A percentile compares a stretch with the other conserved stretches of the same genome.
phyloP scores from a whole-genome alignment of 2,797 vertebrate species.

The Pelobates cultripes region DNA sequence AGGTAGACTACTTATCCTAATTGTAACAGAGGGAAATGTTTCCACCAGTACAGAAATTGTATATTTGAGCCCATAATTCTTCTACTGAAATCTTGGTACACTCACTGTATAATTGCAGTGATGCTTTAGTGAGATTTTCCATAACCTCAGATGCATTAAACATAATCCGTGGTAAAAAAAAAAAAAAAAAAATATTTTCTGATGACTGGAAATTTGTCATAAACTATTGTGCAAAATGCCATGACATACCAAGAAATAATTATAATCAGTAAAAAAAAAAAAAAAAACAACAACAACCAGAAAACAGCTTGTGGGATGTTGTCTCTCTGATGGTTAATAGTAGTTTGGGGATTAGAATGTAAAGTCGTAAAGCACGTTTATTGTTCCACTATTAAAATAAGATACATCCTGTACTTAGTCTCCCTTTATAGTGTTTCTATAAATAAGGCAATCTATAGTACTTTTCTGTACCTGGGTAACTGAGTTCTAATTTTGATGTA shows the following conservation, averaged over 20 bases:
- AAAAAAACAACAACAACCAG: slow-evolving; percentile 12
- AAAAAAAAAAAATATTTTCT: slow-evolving; percentile 48
- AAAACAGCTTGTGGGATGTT: slow-evolving; percentile 21
- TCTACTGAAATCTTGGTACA: background rate
- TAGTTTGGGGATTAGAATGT: slow-evolving; percentile 55
- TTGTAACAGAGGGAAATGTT: background rate
- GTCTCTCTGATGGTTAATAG: slow-evolving; percentile 60
- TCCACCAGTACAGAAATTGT: background rate
- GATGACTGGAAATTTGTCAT: slow-evolving; percentile 55
- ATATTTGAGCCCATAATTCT: background rate
- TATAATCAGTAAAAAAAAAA: slow-evolving; percentile 47
- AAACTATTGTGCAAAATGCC: slow-evolving; percentile 48
- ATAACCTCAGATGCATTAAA: slow-evolving; percentile 16
- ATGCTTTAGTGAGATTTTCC: slow-evolving; percentile 9
- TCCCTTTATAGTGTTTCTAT: slow-evolving; percentile 59
- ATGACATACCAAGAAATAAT: slow-evolving; percentile 57
- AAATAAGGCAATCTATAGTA: slow-evolving; percentile 67
- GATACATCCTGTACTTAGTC: slow-evolving; percentile 48
- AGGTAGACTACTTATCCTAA: slow-evolving; percentile 3
- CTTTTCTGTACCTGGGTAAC: slow-evolving; percentile 61
- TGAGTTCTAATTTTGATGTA: slow-evolving; percentile 47
- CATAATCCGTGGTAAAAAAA: slow-evolving; percentile 56
- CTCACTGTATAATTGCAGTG: slow-evolving; percentile 8
- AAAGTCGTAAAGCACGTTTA: slow-evolving; percentile 55
- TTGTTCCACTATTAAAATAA: slow-evolving; percentile 57